Base-by-base conservation (phyloP, 1,140 invertebrate genomes). In the Chlorops oryzae region DNA sequence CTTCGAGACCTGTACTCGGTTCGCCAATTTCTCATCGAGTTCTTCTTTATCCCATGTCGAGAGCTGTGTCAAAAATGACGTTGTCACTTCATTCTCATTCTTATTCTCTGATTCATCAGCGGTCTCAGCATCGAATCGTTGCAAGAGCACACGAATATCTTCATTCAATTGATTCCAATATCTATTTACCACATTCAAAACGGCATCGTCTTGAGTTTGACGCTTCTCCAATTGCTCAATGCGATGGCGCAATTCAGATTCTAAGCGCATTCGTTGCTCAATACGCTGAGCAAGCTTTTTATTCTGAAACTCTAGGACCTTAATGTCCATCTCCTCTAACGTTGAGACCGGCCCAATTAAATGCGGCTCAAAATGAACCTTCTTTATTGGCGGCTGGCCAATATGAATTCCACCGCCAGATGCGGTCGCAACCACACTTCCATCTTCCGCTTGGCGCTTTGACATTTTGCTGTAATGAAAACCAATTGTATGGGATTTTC, bases 121-220 rank as follows among this genome's bases (percentile, higher is more conserved):
- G 32, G 92, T 96, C 75, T 98, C 94, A 10, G 93, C 91, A 81
- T 97, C 95, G 80, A 98, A 97, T 61, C 95, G 78, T 72, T 97
- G 93, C 50, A 98, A 74, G 21, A 98, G 71, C 24, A 98, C 86
- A 58, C 95, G 75, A 54, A 98, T 92, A 74, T 98, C 95, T 79
- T 98, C 95, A 79, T 98, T 95, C 12, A 96, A 76, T 68, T 94
- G 87, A 77, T 94, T 98, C 95, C 95, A 98, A 74, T 98, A 97
- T 52, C 95, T 80, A 78, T 98, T 98, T 7, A 99, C 92, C 51
- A 97, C 93, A 78, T 95, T 96, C 9, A 98, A 76, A 12, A 98
- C 94, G 55, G 93, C 92, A 81, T 99, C 96, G 75, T 98, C 95
- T 74, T 96, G 93, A 34, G 92, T 92, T 73, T 98, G 95, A 44